phyloP scores from a whole-genome alignment of 2,113 vertebrate genomes.

The Micronycteris hirsuta region DNA sequence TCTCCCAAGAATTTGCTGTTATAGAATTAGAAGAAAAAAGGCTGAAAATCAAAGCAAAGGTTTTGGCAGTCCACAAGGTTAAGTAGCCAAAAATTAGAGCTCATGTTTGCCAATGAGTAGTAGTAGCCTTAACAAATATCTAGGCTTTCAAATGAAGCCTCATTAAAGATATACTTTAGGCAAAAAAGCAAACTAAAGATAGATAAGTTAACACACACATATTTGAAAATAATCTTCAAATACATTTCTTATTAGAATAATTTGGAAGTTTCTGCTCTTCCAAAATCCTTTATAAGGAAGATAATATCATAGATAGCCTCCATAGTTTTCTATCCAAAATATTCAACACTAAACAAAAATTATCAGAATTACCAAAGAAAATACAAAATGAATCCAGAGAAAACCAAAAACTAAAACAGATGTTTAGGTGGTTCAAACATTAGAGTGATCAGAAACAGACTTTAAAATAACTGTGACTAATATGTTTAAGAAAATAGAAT shows the following conservation, averaged over 20 bases:
- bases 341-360: not conserved
- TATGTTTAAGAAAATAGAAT: not conserved
- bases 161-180: not conserved
- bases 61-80: not conserved
- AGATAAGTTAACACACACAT: not conserved
- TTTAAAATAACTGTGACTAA: not conserved
- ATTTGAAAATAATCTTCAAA: not conserved
- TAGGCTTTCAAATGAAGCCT: not conserved
- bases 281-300: not conserved
- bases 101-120: not conserved
- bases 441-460: not conserved
- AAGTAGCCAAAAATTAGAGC: not conserved
- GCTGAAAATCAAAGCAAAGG: not conserved
- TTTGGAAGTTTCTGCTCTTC: not conserved
- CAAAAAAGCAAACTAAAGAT: not conserved
- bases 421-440: not conserved
- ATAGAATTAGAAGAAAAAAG: not conserved
- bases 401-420: not conserved
- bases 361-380: not conserved
- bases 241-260: not conserved
- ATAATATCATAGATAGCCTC: not conserved
- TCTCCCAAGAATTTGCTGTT: not conserved
- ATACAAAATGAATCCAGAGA: not conserved
- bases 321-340: not conserved
- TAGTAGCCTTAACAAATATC: not conserved